Percentiles rank a stretch among this genome's conserved stretches.
Evolutionary conservation across 2,888 invertebrate genomes (phyloP).

Genomic region (Leucophenga montana): DNA sequence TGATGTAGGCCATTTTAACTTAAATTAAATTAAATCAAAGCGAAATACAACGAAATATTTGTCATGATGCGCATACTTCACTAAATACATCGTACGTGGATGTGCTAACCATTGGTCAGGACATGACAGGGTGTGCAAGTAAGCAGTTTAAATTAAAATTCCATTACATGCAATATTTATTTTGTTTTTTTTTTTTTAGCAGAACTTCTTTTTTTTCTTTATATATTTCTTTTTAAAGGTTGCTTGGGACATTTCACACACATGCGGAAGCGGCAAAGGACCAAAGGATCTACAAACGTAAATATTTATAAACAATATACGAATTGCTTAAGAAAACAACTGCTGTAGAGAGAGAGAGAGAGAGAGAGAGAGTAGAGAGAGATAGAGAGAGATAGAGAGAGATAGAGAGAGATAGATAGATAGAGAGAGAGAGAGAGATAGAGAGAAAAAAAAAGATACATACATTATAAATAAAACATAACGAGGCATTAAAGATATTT

Average conservation of each 20-base stretch:
- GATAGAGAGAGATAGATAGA: too few species aligned
- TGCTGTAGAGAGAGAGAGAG: conserved; percentile 3
- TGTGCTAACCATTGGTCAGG: background rate
- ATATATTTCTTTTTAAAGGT: too few species aligned
- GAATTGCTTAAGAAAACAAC: conserved; percentile 22
- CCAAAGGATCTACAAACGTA: conserved; percentile 38
- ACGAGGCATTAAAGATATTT: conserved; percentile 39
- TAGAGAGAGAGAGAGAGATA: too few species aligned
- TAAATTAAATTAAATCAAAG: background rate
- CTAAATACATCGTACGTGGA: too few species aligned
- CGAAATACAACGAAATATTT: conserved; percentile 5
- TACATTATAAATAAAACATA: conserved; percentile 67
- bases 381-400: too few species aligned
- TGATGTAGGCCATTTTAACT: background rate
- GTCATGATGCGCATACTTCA: background rate
- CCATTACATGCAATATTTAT: conserved; percentile 46
- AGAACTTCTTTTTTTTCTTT: too few species aligned
- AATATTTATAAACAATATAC: conserved; percentile 60
- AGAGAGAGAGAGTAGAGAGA: too few species aligned
- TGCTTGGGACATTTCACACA: conserved; percentile 11
- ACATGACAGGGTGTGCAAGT: background rate
- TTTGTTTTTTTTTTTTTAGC: too few species aligned
- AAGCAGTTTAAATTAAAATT: conserved; percentile 55
- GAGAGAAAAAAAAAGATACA: conserved; percentile 2
- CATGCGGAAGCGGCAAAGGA: background rate